Base-by-base conservation (phyloP, 2,888 invertebrate genomes). In the Macroteleia sp. region DNA sequence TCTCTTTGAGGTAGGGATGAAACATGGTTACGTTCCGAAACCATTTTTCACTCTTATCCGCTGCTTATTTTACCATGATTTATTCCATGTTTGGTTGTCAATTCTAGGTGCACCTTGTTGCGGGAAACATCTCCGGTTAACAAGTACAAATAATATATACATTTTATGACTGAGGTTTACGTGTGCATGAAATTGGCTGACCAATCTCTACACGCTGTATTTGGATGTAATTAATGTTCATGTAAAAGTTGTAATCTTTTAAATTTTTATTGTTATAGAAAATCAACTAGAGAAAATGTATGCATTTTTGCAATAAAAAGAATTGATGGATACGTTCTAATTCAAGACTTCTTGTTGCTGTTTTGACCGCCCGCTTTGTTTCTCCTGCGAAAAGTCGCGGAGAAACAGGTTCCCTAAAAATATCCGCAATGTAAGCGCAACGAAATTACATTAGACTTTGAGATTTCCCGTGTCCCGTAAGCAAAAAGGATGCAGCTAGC, bases 361-460 rank as follows among this genome's bases (percentile, higher is more conserved):
- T 44, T 46, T 59, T 44, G 44, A 36, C 14, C 59, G 44, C 8
- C 4, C 19, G 62, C 73, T 74, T 50, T 59, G 61, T 70, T 30
- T 56, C 41, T 17, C 17, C 20, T 4, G 66, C 46, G 62, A 70
- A 52, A 59, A 61, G 36, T 54, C 42, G 42, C 48, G 54, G 39
- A 52, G 64, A 73, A 74, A 74, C 74, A 61, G 76, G 77, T 77
- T 77, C 66, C 77, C 64, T 70, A 70, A 73, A 73, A 77, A 77
- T 66, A 57, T 46, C 61, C 36, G 41, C 62, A 25, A 36, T 17
- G 59, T 28, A 39, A 70, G 69, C 52, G 57, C 77, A 44, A 48
- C 77, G 41, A 77, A 77, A 71, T 77, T 71, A 77, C 77, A 77
- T 77, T 77, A 77, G 77, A 77, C 77, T 77, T 77, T 77, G 69